Evolutionary conservation across 1,140 invertebrate species (phyloP).

Genomic region (Papilio helenus): DNA sequence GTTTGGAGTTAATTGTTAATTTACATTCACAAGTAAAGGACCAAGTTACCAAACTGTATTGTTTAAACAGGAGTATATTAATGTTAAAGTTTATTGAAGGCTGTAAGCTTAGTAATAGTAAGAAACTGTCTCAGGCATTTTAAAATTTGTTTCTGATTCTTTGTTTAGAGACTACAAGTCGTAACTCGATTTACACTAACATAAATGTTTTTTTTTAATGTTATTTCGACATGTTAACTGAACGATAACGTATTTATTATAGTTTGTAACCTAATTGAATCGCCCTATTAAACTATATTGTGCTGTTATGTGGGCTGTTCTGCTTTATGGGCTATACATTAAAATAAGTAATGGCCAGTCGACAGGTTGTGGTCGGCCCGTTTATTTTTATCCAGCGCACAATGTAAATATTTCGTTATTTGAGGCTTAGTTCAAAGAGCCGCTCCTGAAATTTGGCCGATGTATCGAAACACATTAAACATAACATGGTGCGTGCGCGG

Average conservation of each 20-base stretch:
- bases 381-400: slow-evolving; percentile 67
- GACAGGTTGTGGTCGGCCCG: slow-evolving; percentile 64
- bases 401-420: slow-evolving; percentile 74
- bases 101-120: not conserved
- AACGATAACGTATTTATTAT: slow-evolving; percentile 38
- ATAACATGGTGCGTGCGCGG: slow-evolving; percentile 53
- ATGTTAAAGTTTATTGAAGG: not conserved
- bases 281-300: slow-evolving; percentile 43
- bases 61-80: not conserved
- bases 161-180: not conserved
- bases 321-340: slow-evolving; percentile 68
- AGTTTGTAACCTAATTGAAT: slow-evolving; percentile 40
- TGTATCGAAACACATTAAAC: slow-evolving; percentile 74
- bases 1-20: not conserved
- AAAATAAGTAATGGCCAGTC: slow-evolving; percentile 70
- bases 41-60: no score
- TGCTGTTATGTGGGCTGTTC: slow-evolving; percentile 55
- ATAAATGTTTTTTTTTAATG: slow-evolving; percentile 9
- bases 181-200: slow-evolving; percentile 3
- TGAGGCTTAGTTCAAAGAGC: slow-evolving; percentile 71
- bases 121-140: not conserved
- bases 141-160: not conserved
- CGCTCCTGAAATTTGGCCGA: slow-evolving; percentile 63
- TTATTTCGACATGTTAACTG: slow-evolving; percentile 31
- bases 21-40: no score